phyloP scores from a whole-genome alignment of 2,797 vertebrate genomes.

The Carcharodon carcharias region DNA sequence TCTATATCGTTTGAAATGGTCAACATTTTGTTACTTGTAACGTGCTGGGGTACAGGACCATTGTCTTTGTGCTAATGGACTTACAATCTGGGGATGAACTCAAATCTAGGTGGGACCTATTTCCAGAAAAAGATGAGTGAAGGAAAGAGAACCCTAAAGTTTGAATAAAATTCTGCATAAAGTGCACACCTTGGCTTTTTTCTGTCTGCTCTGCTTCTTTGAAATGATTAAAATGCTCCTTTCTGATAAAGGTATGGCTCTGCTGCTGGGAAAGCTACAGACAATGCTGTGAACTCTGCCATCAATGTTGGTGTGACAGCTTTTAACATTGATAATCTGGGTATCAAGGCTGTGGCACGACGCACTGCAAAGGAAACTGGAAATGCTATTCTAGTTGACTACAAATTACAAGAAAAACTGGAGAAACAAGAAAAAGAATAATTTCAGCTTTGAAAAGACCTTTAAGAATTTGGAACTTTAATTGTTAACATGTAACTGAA shows the following conservation, averaged over 20 bases:
- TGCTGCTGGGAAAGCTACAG: slow-evolving; percentile 82
- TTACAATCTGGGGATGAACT: neutral
- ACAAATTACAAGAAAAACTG: slow-evolving; percentile 65
- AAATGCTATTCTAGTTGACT: slow-evolving; percentile 80
- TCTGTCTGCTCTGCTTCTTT: neutral
- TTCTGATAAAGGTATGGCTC: slow-evolving; percentile 76
- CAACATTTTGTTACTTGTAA: neutral
- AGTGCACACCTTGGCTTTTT: neutral
- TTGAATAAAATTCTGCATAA: neutral
- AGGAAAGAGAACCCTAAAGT: neutral
- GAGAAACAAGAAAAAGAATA: slow-evolving; percentile 45
- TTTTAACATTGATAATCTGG: slow-evolving; percentile 90
- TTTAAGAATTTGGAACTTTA: slow-evolving; percentile 41
- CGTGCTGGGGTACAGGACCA: neutral
- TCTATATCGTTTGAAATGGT: neutral
- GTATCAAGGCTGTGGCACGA: slow-evolving; percentile 89
- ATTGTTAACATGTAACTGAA: slow-evolving; percentile 39
- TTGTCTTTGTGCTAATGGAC: neutral
- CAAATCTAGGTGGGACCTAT: neutral
- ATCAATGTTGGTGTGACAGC: slow-evolving; percentile 87
- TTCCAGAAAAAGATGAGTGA: neutral
- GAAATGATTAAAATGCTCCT: slow-evolving; percentile 39
- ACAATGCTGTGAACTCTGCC: slow-evolving; percentile 83
- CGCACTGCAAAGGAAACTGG: slow-evolving; percentile 86
- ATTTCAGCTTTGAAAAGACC: slow-evolving; percentile 42